Percentiles rank a stretch among this genome's conserved stretches.
Conservation (phyloP, 1,140 invertebrate species). For the Agrypnia vestita region DNA sequence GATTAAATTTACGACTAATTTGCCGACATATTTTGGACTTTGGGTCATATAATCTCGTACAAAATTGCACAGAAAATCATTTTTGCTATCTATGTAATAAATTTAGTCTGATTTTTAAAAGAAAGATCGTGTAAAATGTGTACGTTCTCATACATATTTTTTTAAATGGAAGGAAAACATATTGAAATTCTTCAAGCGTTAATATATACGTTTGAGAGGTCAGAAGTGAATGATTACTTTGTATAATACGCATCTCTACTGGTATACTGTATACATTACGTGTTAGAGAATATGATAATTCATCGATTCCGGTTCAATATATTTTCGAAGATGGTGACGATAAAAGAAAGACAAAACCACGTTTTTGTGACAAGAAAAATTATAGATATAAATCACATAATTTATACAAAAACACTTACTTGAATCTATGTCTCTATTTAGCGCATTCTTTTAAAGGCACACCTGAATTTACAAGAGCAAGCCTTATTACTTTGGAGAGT, state of each 20-base stretch:
- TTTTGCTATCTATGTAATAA: too few relatives aligned
- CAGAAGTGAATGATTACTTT: slow-evolving; percentile 11
- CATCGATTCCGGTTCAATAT: slow-evolving; percentile 1
- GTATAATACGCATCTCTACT: slow-evolving; percentile 8
- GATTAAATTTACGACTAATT: too few relatives aligned
- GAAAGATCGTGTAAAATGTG: too few relatives aligned
- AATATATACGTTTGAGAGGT: slow-evolving; percentile 5
- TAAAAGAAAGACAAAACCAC: slow-evolving; percentile 9
- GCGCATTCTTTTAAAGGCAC: slow-evolving; percentile 1
- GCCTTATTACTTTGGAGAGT: too few relatives aligned
- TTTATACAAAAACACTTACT: slow-evolving; percentile 7
- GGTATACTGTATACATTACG: background rate
- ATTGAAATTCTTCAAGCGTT: too few relatives aligned
- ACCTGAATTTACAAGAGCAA: background rate
- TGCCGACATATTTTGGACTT: too few relatives aligned
- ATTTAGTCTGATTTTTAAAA: too few relatives aligned
- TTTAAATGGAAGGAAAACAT: too few relatives aligned
- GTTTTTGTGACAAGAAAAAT: slow-evolving; percentile 10
- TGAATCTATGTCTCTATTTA: slow-evolving; percentile 33
- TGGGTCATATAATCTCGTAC: too few relatives aligned
- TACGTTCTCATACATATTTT: too few relatives aligned
- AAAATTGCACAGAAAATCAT: too few relatives aligned
- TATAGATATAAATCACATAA: slow-evolving; percentile 30
- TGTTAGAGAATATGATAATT: slow-evolving; percentile 33
- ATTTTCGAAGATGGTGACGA: slow-evolving; percentile 3